phyloP scores from a whole-genome alignment of 2,113 vertebrate species.

The Tetrax tetrax region DNA sequence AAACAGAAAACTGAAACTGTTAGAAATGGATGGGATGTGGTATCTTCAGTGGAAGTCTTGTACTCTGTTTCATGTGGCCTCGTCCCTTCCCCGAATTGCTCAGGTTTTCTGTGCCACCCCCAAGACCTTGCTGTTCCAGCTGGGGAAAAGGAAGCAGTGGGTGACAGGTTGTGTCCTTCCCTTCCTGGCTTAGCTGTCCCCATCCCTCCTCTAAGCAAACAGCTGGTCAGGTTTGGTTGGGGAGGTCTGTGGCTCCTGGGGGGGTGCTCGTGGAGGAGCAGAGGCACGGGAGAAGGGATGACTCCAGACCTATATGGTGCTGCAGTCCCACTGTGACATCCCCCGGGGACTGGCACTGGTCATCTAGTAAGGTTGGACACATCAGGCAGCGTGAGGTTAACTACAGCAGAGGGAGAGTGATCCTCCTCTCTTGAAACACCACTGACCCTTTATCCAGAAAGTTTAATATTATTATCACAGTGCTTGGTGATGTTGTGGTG shows the following conservation, averaged over 20 bases:
- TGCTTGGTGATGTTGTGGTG: background rate
- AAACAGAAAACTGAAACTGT: background rate
- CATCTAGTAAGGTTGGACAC: background rate
- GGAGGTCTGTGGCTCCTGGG: background rate
- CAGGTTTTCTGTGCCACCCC: background rate
- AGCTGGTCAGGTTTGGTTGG: background rate
- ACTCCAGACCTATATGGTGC: background rate
- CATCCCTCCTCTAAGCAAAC: background rate
- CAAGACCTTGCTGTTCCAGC: background rate
- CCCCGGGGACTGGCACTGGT: background rate
- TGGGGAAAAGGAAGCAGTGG: background rate
- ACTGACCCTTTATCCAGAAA: background rate
- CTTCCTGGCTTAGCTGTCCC: background rate
- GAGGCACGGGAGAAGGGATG: background rate
- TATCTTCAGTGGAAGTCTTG: background rate
- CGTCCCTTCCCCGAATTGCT: rapidly evolving
- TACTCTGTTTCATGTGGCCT: background rate
- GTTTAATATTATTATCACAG: background rate
- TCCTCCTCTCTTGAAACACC: background rate
- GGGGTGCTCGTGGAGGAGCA: background rate
- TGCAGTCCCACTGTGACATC: background rate
- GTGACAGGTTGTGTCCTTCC: background rate
- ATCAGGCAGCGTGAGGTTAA: background rate
- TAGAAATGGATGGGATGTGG: background rate
- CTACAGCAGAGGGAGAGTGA: background rate